Conservation (phyloP, 2,113 vertebrate species). For the Haliaeetus leucogaster region DNA sequence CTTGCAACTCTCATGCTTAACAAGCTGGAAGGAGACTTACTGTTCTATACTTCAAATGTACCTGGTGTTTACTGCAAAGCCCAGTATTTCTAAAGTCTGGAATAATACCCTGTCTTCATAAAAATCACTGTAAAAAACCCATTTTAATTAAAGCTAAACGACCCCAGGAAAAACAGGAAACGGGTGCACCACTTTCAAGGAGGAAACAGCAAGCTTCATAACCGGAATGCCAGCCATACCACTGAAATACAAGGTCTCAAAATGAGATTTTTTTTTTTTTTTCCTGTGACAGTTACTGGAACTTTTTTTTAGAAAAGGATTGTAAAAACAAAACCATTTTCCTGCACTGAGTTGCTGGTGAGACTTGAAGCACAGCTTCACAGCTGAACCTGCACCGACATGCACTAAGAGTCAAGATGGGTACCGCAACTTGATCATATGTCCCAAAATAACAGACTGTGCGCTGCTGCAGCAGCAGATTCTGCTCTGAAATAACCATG, state of each 20-base stretch:
- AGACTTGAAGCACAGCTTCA: fast-evolving
- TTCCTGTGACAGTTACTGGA: not conserved
- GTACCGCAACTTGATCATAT: fast-evolving
- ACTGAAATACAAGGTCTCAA: not conserved
- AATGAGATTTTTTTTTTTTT: not conserved
- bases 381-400: fast-evolving
- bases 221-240: not conserved
- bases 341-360: not conserved
- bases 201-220: not conserved
- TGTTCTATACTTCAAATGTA: not conserved
- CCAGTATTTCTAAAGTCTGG: not conserved
- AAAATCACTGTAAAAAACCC: not conserved
- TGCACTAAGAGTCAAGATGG: fast-evolving
- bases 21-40: not conserved
- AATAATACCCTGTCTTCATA: not conserved
- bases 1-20: not conserved
- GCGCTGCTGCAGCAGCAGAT: fast-evolving
- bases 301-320: not conserved
- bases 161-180: constrained; percentile 54
- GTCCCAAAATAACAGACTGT: not conserved
- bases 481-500: not conserved
- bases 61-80: not conserved
- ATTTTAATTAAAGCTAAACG: not conserved
- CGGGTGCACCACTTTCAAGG: not conserved
- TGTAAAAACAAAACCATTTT: not conserved